Conservation (phyloP, 1,140 invertebrate species). For the Reticulitermes speratus region DNA sequence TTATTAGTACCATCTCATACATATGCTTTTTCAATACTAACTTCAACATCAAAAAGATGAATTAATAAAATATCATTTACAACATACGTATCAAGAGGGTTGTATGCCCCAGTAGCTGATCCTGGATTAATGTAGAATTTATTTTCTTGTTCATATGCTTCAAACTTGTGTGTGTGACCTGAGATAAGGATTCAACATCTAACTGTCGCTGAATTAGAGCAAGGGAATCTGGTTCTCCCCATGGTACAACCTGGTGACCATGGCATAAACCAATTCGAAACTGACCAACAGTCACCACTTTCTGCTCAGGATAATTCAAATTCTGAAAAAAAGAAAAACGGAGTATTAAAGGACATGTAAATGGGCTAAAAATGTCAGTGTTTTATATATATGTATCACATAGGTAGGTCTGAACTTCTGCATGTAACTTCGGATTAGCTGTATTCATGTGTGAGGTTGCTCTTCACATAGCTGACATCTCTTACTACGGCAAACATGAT, state of each 20-base stretch:
- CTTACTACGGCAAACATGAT: no score
- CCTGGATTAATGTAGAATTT: conserved; percentile 99
- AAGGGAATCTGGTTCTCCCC: conserved; percentile 92
- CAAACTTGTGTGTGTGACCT: conserved; percentile 98
- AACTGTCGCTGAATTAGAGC: conserved; percentile 93
- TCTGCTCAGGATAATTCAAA: conserved; percentile 95
- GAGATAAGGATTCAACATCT: conserved; percentile 99
- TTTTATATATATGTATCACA: background rate
- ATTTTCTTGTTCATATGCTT: conserved; percentile 97
- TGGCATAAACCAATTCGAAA: conserved; percentile 97
- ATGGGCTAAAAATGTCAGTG: background rate
- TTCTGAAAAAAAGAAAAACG: conserved; percentile 60
- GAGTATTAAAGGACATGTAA: conserved; percentile 26
- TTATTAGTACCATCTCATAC: no score
- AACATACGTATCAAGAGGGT: conserved; percentile 82
- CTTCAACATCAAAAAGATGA: no score
- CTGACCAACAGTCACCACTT: conserved; percentile 98
- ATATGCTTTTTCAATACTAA: no score
- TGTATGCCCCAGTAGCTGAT: conserved; percentile 97
- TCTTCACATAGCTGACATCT: no score
- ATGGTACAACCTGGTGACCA: conserved; percentile 96
- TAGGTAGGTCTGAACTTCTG: no score
- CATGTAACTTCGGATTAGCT: no score
- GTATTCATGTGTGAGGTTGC: no score
- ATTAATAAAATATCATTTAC: no score